Evolutionary conservation across 2,113 vertebrate species (phyloP), one percentile per base, ranked within the genome.

Genomic region (Tenebrosternarchus preto): DNA sequence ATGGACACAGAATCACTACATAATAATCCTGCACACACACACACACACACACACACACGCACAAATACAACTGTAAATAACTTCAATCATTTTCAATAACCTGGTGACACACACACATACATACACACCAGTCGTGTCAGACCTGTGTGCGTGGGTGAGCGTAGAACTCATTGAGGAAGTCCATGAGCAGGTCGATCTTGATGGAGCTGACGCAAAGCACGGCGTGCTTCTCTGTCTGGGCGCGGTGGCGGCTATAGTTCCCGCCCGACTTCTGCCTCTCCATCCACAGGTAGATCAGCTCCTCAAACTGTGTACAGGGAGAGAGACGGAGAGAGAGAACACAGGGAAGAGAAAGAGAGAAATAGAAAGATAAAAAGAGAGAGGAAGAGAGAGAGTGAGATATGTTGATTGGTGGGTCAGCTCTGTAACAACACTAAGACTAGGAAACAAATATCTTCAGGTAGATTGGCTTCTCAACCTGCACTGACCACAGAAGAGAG

Each of bases 271-370:
- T 99, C 83, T 99, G 97, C 63, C 97, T 94, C 89, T 99, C 97
- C 97, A 99, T 98, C 97, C 97, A 99, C 84, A 99, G 90, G 90
- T 98, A 99, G 27, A 97, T 96, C 87, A 99, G 85, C 88, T 99
- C 96, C 86, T 99, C 97, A 89, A 99, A 98, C 97, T 99, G 90
- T 73, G 50, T 4, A 8, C 2, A 11, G 22, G 20, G 19, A 68
- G n/a, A 78, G 56, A 53, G 24, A 16, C 53, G 1, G 56, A 27
- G 16, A 50, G 20, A 36, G 36, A 70, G 19, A 55, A n/a, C n/a
- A n/a, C n/a, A n/a, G n/a, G n/a, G n/a, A n/a, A 24, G 7, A 43
- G 11, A 61, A 9, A 24, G 15, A 29, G 4, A 67, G 57, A 11
- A 39, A 70, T 8, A 2, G 55, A 12, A 16, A 61, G 5, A 5